Evolutionary conservation across 2,888 invertebrate species (phyloP), one percentile per base, ranked within the genome.

Genomic region (Brenthis daphne): DNA sequence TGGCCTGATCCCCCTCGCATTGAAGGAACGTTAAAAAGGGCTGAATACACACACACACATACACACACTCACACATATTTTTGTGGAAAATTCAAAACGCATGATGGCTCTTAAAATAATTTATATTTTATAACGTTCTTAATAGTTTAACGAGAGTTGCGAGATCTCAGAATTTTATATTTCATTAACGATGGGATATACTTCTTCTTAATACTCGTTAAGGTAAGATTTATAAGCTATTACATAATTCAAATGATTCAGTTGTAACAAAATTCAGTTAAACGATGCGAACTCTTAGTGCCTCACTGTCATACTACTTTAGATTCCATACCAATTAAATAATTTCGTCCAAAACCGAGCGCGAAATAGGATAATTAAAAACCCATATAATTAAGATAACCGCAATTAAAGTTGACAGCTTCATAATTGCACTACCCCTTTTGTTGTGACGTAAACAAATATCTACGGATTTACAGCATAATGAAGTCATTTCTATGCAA

Each of bases 141-240:
- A 47, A 14, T 24, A 29, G 37, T 58, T 66, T 29, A 29, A 43
- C 37, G 11, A 43, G 37, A 43, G 37, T 43, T 54, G 48, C 58
- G 60, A 54, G 37, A 16, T 58, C 57, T 54, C 24, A 11, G n/a
- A 58, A 65, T 58, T 43, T 65, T 29, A 60, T 43, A 54, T 66
- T 48, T 54, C 48, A 48, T 58, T 54, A 33, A 54, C 8, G 16
- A 65, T 57, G 20, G 12, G 29, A 57, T 50, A 24, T 58, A 24
- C 53, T 37, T 53, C 14, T 54, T 54, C 66, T 58, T n/a, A 60
- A 66, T 47, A 53, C 51, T 57, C 58, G 47, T 66, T 66, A 47
- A 33, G 48, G 16, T 60, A 48, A 48, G 33, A 66, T 66, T 66
- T 60, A 60, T 20, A 54, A 33, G 33, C 47, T 60, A 20, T 54